Conservation (phyloP, 2,797 vertebrate species). For the Champsocephalus gunnari region DNA sequence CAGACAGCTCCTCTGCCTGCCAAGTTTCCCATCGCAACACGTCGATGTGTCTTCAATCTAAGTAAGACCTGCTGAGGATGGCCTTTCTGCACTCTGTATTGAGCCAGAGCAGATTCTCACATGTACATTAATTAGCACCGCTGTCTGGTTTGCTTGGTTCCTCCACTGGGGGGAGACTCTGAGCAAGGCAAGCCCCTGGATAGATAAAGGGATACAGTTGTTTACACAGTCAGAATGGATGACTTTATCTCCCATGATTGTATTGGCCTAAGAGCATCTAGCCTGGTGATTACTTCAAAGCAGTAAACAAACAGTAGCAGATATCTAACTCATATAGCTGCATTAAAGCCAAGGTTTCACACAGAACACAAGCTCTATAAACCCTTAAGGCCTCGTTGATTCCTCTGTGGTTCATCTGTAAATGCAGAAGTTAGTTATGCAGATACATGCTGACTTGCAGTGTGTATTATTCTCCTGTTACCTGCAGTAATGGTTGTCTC, state of each 20-base stretch:
- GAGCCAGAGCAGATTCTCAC: not conserved
- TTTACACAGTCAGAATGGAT: conserved; percentile 59
- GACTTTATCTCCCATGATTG: conserved; percentile 48
- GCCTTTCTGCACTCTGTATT: not conserved
- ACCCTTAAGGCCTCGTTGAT: conserved; percentile 27
- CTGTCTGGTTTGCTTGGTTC: conserved; percentile 17
- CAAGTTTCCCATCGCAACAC: conserved; percentile 34
- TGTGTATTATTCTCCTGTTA: conserved; percentile 1
- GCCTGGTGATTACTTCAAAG: conserved; percentile 51
- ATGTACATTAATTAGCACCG: conserved; percentile 2
- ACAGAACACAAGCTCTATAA: conserved; percentile 28
- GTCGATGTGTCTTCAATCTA: conserved; percentile 37
- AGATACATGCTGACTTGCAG: conserved; percentile 14
- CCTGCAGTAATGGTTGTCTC: conserved; percentile 26
- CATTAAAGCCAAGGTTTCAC: conserved; percentile 25
- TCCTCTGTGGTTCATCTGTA: conserved; percentile 25
- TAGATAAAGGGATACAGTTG: conserved; percentile 27
- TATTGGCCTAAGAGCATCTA: conserved; percentile 41
- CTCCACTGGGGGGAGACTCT: conserved; percentile 68
- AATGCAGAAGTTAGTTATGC: conserved; percentile 33
- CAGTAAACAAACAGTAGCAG: conserved; percentile 44
- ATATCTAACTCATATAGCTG: conserved; percentile 20
- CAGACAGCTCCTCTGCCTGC: conserved; percentile 27
- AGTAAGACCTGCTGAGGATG: conserved; percentile 12
- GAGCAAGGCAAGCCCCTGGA: conserved; percentile 32